phyloP scores from a whole-genome alignment of 2,113 vertebrate genomes.

The Morone saxatilis region DNA sequence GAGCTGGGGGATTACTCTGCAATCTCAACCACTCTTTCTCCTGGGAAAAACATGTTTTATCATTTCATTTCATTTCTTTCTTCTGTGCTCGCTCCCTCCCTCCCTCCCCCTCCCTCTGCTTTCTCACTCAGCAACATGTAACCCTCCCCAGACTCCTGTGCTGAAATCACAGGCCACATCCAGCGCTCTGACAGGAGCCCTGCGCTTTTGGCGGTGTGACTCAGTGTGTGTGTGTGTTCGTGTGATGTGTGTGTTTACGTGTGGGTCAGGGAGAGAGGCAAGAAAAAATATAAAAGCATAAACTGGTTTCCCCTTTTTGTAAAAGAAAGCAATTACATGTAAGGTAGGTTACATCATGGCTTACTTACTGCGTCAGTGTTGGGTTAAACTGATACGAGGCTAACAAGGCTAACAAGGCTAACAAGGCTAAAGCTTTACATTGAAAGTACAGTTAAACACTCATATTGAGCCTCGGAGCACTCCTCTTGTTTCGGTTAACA shows the following conservation, averaged over 20 bases:
- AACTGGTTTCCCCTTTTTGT: background rate
- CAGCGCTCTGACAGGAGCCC: conserved; percentile 65
- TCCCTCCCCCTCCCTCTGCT: conserved; percentile 24
- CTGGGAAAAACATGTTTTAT: conserved; percentile 80
- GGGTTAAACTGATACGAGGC: background rate
- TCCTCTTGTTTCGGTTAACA: background rate
- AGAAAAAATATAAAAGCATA: background rate
- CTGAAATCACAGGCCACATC: conserved; percentile 79
- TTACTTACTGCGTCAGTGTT: background rate
- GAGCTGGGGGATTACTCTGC: conserved; percentile 81
- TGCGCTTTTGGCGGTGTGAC: conserved; percentile 42
- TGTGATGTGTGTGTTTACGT: background rate
- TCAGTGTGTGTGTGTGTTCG: conserved; percentile 19
- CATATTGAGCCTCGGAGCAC: background rate
- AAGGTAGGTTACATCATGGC: background rate
- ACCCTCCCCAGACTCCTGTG: conserved; percentile 76
- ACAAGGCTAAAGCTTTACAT: background rate
- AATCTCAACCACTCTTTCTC: conserved; percentile 80
- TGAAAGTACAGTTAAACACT: background rate
- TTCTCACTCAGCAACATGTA: conserved; percentile 80
- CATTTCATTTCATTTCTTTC: conserved; percentile 83
- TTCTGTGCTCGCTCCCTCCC: conserved; percentile 50
- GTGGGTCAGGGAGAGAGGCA: background rate
- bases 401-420: background rate
- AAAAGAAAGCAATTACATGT: background rate